Conservation (phyloP, 2,888 invertebrate genomes). For the Nemotelus pantherinus region DNA sequence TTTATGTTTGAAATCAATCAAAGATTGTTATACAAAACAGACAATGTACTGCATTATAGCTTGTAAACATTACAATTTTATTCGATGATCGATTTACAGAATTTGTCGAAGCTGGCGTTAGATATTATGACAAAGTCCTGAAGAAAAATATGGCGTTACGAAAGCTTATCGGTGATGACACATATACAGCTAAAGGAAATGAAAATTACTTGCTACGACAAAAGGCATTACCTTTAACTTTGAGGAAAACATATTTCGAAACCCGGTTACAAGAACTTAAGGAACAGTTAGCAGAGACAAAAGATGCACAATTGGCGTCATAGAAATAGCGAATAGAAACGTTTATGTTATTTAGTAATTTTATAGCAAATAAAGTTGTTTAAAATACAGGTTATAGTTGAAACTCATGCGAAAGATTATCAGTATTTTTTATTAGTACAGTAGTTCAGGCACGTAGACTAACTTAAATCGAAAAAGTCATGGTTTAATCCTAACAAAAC, state of each 20-base stretch:
- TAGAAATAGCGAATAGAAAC: neutral
- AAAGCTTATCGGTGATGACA: conserved; percentile 71
- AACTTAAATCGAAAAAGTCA: no score
- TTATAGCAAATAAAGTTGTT: no score
- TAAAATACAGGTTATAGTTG: no score
- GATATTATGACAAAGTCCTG: conserved; percentile 79
- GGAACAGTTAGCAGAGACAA: conserved; percentile 36
- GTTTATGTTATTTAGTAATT: neutral
- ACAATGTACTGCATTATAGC: no score
- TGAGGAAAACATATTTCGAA: conserved; percentile 75
- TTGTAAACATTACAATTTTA: neutral
- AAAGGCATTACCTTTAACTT: conserved; percentile 72
- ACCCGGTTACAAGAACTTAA: conserved; percentile 64
- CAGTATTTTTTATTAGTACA: no score
- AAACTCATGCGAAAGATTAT: no score
- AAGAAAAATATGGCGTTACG: conserved; percentile 79
- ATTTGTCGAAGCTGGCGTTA: conserved; percentile 77
- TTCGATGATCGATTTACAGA: conserved; percentile 54
- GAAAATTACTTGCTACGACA: conserved; percentile 73
- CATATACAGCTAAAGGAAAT: conserved; percentile 76
- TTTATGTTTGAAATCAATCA: no score
- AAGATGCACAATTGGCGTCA: neutral
- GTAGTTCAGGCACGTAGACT: no score
- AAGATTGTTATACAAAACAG: no score
- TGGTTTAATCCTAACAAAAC: no score